Evolutionary conservation across 2,113 vertebrate genomes (phyloP).

Genomic region (Dicerorhinus sumatrensis): DNA sequence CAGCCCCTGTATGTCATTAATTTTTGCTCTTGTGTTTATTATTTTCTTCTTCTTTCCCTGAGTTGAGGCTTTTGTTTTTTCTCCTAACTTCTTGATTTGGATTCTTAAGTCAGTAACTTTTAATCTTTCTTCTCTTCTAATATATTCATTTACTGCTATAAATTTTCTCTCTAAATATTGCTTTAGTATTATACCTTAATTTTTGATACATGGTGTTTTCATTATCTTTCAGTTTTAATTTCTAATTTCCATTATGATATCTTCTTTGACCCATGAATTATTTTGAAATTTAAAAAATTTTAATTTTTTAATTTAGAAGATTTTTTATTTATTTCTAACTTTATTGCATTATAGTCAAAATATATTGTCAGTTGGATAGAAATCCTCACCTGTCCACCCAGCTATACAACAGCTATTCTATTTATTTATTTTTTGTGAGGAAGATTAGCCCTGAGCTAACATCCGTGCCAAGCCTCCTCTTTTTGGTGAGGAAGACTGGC

Average conservation of each 20-base stretch:
- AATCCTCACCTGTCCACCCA: not conserved
- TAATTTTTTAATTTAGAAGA: not conserved
- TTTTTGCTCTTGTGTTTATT: not conserved
- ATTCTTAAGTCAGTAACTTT: not conserved
- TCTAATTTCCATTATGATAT: not conserved
- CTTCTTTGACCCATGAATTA: not conserved
- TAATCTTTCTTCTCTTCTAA: not conserved
- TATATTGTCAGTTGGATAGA: not conserved
- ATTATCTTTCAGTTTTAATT: not conserved
- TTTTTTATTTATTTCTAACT: slow-evolving; percentile 28
- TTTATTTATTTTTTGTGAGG: no score
- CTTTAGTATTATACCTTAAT: not conserved
- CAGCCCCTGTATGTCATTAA: not conserved
- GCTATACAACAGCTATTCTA: not conserved
- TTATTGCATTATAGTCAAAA: not conserved
- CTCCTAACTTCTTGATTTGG: not conserved
- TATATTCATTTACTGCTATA: not conserved
- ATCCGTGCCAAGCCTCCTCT: no score
- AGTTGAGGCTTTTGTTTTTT: not conserved
- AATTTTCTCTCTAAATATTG: not conserved
- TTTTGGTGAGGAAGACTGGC: no score
- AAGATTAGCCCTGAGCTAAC: no score
- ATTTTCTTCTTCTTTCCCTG: not conserved
- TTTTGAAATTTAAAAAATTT: not conserved
- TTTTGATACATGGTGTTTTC: not conserved